Conservation (phyloP, 2,888 invertebrate genomes). For the Chamaedrilus cognettii region DNA sequence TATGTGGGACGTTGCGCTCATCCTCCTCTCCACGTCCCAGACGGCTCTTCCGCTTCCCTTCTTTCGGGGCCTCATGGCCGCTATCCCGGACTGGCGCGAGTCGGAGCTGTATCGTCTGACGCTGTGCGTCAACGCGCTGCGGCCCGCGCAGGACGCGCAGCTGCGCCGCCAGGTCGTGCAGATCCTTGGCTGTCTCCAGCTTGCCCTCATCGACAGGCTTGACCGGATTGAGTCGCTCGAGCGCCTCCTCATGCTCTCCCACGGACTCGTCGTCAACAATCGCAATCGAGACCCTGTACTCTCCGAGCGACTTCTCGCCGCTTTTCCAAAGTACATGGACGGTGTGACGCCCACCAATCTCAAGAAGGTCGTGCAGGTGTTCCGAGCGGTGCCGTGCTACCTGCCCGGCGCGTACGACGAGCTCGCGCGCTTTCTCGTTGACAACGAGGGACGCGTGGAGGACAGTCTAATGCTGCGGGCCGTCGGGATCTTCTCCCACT, state of each 20-base stretch:
- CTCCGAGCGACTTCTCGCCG: slow-evolving; percentile 17
- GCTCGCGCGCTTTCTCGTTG: slow-evolving; percentile 20
- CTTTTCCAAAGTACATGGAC: slow-evolving; percentile 9
- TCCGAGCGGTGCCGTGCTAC: slow-evolving; percentile 22
- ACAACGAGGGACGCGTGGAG: neutral
- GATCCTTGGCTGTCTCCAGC: slow-evolving; percentile 5
- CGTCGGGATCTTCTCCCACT: neutral
- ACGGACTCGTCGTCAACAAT: slow-evolving; percentile 6
- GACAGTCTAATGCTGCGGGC: neutral
- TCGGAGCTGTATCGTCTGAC: slow-evolving; percentile 4
- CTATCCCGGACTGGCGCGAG: slow-evolving; percentile 7
- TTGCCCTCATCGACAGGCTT: neutral
- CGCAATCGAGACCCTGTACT: slow-evolving; percentile 17
- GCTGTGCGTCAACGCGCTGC: neutral
- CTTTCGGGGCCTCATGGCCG: neutral
- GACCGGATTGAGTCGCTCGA: slow-evolving; percentile 4
- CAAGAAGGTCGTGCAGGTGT: slow-evolving; percentile 16
- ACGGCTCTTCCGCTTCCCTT: neutral
- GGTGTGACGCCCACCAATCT: slow-evolving; percentile 15
- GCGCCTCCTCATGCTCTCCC: slow-evolving; percentile 1
- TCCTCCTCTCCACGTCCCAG: slow-evolving; percentile 7
- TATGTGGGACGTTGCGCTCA: neutral
- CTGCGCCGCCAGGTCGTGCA: slow-evolving; percentile 8
- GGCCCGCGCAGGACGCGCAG: neutral
- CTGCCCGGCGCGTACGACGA: slow-evolving; percentile 34